These are phyloP conservation scores for Drosophila sordidapex DNA, from an alignment of 2,888 invertebrate species.

Conservation along the genomic window DNA sequence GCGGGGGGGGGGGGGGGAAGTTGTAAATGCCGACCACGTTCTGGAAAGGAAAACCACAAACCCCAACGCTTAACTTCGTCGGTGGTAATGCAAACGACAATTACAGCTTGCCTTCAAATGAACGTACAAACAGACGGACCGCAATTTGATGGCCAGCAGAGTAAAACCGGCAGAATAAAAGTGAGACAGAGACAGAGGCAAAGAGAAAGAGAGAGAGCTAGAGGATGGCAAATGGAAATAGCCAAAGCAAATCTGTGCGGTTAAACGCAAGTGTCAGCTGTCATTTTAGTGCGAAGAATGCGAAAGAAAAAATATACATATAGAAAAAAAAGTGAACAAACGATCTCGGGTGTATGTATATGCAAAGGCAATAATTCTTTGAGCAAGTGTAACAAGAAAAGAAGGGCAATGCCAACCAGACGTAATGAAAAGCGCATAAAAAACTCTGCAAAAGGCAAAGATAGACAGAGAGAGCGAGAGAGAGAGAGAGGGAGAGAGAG, in stretches of 20 bases:
- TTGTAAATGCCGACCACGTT: constrained; percentile 41
- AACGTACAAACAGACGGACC: constrained; percentile 68
- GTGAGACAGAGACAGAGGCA: constrained; percentile 4
- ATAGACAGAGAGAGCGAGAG: constrained; percentile 2
- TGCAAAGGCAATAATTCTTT: constrained; percentile 76
- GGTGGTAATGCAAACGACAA: constrained; percentile 75
- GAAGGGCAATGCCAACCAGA: constrained; percentile 61
- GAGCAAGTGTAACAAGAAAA: constrained; percentile 72
- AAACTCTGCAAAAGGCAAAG: constrained; percentile 4
- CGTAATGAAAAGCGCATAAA: constrained; percentile 54
- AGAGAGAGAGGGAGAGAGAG: constrained; percentile 19
- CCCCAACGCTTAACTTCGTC: constrained; percentile 51
- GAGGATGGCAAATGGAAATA: constrained; percentile 23
- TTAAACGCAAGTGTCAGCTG: constrained; percentile 80
- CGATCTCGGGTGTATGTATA: constrained; percentile 25
- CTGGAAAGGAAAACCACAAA: constrained; percentile 59
- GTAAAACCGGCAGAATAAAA: constrained; percentile 15
- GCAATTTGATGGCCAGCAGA: constrained; percentile 58
- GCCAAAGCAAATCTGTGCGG: constrained; percentile 76
- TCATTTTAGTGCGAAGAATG: constrained; percentile 68
- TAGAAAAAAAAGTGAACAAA: constrained; percentile 13
- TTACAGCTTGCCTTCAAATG: constrained; percentile 73
- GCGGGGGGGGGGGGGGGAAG: not conserved
- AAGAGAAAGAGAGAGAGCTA: constrained; percentile 1
- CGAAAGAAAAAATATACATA: constrained; percentile 19